A percentile compares a stretch with the other conserved stretches of the same genome.
Conservation (phyloP, 2,797 vertebrate species). For the Spinibarbus caldwelli region DNA sequence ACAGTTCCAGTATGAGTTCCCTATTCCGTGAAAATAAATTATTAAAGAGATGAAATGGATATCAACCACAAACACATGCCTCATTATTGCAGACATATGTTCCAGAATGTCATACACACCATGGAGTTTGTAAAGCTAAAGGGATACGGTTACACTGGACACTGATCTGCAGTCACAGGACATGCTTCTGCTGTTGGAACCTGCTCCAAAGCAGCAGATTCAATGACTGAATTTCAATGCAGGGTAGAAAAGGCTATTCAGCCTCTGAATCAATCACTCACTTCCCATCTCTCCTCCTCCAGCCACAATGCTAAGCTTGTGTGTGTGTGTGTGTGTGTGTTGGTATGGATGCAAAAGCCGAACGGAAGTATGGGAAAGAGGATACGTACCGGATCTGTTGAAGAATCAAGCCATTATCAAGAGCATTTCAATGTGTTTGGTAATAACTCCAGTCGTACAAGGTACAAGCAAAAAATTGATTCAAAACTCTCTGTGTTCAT, state of each 20-base stretch:
- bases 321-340: conserved; percentile 10
- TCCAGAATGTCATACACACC: conserved; percentile 35
- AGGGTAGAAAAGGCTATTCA: conserved; percentile 64
- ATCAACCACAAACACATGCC: conserved; percentile 1
- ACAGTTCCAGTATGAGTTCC: neutral
- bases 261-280: conserved; percentile 69
- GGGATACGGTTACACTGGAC: conserved; percentile 60
- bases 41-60: neutral
- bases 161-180: conserved; percentile 60
- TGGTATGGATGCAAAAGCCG: conserved; percentile 54
- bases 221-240: conserved; percentile 67
- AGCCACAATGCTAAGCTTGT: conserved; percentile 64
- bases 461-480: neutral
- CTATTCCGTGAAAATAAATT: neutral
- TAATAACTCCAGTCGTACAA: neutral
- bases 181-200: conserved; percentile 61
- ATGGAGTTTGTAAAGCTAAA: conserved; percentile 61
- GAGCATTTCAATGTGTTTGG: conserved; percentile 4
- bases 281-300: conserved; percentile 59
- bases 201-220: conserved; percentile 64
- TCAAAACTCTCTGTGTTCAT: neutral
- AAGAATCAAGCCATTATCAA: conserved; percentile 18
- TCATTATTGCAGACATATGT: neutral
- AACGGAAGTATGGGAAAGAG: conserved; percentile 57
- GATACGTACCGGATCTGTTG: conserved; percentile 38